These are phyloP conservation scores for Lasioglossum vierecki DNA, from an alignment of 2,888 invertebrate genomes.

Conservation along the genomic window DNA sequence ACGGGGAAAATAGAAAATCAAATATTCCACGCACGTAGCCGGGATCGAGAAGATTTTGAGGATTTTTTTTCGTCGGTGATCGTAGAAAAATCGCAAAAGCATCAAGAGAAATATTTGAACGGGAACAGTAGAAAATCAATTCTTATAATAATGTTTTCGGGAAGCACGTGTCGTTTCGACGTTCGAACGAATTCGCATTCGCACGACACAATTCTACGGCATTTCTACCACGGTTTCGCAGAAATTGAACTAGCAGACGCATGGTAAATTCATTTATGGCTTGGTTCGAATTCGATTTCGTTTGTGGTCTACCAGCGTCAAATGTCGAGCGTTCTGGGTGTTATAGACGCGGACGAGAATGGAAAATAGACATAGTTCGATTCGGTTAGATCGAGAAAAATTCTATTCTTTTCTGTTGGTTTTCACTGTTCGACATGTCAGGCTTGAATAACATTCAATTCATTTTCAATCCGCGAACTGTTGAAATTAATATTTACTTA, in stretches of 20 bases:
- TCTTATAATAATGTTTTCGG: background rate
- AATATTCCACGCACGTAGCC: background rate
- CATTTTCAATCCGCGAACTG: background rate
- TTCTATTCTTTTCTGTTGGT: background rate
- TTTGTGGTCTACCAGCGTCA: conserved; percentile 21
- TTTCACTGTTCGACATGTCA: background rate
- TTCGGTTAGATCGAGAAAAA: background rate
- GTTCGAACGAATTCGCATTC: background rate
- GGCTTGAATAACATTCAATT: background rate
- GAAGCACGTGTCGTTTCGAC: background rate
- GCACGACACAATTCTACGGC: background rate
- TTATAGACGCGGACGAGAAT: background rate
- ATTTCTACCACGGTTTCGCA: background rate
- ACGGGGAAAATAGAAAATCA: background rate
- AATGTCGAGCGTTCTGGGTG: background rate
- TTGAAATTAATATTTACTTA: no score
- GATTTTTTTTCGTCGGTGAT: background rate
- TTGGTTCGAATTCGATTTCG: conserved; percentile 26
- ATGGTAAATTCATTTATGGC: conserved; percentile 33
- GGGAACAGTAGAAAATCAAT: background rate
- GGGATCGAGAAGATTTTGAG: background rate
- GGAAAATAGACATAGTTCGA: background rate
- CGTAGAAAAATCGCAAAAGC: background rate
- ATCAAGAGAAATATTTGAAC: background rate
- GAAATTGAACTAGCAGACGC: conserved; percentile 11